These are phyloP conservation scores for Parelbella ahira DNA, from an alignment of 2,888 invertebrate genomes.

Conservation along the genomic window DNA sequence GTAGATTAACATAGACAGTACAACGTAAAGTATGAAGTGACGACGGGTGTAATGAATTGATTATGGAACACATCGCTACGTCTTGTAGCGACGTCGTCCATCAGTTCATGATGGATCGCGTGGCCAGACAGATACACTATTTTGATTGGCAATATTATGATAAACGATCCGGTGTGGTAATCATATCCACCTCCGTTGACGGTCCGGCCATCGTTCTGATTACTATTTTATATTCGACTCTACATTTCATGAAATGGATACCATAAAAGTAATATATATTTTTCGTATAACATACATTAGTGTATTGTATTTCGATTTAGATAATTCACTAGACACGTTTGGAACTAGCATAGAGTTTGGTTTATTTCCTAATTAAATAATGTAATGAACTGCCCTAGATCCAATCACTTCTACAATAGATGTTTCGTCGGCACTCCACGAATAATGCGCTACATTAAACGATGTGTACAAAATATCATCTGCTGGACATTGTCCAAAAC, in stretches of 20 bases:
- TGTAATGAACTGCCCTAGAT: slow-evolving; percentile 32
- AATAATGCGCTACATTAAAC: slow-evolving; percentile 60
- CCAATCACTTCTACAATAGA: slow-evolving; percentile 36
- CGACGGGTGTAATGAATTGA: slow-evolving; percentile 54
- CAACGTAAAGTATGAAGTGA: slow-evolving; percentile 48
- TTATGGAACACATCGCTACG: slow-evolving; percentile 32
- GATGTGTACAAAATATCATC: slow-evolving; percentile 67
- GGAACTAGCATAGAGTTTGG: slow-evolving; percentile 31
- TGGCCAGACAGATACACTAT: slow-evolving; percentile 78
- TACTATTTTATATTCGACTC: slow-evolving; percentile 54
- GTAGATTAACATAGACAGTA: slow-evolving; percentile 50
- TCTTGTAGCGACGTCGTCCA: slow-evolving; percentile 49
- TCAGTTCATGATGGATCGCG: slow-evolving; percentile 68
- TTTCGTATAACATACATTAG: slow-evolving; percentile 19
- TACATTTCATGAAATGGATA: slow-evolving; percentile 52
- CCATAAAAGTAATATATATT: slow-evolving; percentile 24
- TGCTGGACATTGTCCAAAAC: slow-evolving; percentile 73
- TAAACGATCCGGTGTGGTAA: slow-evolving; percentile 71
- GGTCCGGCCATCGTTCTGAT: slow-evolving; percentile 66
- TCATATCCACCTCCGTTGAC: slow-evolving; percentile 65
- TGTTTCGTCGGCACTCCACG: slow-evolving; percentile 54
- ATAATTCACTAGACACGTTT: slow-evolving; percentile 13
- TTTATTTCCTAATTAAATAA: slow-evolving; percentile 39
- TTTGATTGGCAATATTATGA: slow-evolving; percentile 80
- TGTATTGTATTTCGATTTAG: slow-evolving; percentile 21